Evolutionary conservation across 1,140 invertebrate species (phyloP), one percentile per base, ranked within the genome.

Genomic region (Ceratosolen fusciceps): DNA sequence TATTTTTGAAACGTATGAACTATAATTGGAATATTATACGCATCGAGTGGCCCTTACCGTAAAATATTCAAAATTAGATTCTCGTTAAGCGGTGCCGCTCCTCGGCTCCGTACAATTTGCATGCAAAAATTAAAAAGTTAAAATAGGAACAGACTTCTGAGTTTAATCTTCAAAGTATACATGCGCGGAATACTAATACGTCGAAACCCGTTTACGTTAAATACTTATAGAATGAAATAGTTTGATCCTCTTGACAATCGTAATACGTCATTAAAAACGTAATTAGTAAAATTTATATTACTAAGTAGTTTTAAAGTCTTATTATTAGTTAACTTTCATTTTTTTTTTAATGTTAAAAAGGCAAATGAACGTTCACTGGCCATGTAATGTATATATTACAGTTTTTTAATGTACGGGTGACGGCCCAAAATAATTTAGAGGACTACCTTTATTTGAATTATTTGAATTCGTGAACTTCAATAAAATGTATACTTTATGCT

Each of bases 31-130:
- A 73, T 73, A 79, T 79, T 79, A 79, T 73, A 37, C 56, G 56
- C 39, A 79, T 74, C 71, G 62, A 79, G 56, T 65, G 67, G 31
- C 43, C 37, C 10, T 37, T 2, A 24, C n/a, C 49, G 29, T 79
- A 74, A 79, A 79, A 79, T 79, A 79, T 79, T 68, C 77, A 79
- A 74, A 79, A 79, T 79, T 68, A 79, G 71, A 79, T 79, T 74
- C 77, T 79, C 77, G 71, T 79, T 79, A 79, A 31, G 60, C 29
- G 49, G 49, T 52, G 9, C n/a, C 68, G 54, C n/a, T 19, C 54
- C 58, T 39, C 19, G 29, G 37, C 24, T 54, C 70, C 14, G 52
- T 43, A 74, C 74, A 79, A 79, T 74, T 79, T 54, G 47, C 39
- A 74, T 67, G 47, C 49, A 79, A 79, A 74, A 79, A 79, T 79